Evolutionary conservation across 2,888 invertebrate genomes (phyloP).

Genomic region (Drosophila anomelani): DNA sequence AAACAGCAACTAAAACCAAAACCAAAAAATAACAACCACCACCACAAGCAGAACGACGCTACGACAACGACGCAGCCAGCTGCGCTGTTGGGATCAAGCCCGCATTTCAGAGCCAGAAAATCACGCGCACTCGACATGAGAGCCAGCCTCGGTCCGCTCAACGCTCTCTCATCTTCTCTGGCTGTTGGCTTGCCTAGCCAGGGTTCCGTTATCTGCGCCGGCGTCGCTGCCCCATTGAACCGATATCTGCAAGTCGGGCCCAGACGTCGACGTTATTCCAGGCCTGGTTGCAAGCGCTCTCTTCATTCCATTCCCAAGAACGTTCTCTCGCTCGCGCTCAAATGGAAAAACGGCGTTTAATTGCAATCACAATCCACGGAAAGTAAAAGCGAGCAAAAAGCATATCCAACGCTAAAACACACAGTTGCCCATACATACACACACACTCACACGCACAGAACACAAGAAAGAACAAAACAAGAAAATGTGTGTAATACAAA

Average conservation of each 20-base stretch:
- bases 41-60: conserved; percentile 61
- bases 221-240: conserved; percentile 44
- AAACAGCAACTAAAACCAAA: conserved; percentile 83
- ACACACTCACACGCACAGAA: conserved; percentile 25
- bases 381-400: conserved; percentile 77
- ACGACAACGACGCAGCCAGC: conserved; percentile 59
- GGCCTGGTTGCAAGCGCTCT: conserved; percentile 48
- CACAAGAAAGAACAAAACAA: conserved; percentile 29
- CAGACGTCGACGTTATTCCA: conserved; percentile 39
- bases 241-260: conserved; percentile 33
- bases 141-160: conserved; percentile 23
- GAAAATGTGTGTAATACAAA: conserved; percentile 70
- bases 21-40: conserved; percentile 82
- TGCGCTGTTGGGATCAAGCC: conserved; percentile 74
- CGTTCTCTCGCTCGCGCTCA: conserved; percentile 52
- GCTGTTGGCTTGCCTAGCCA: conserved; percentile 11
- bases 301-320: conserved; percentile 22
- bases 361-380: conserved; percentile 68
- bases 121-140: conserved; percentile 76
- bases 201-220: conserved; percentile 71
- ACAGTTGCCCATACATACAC: conserved; percentile 26
- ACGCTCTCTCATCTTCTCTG: conserved; percentile 41
- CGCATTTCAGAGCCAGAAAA: conserved; percentile 79
- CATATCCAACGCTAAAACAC: conserved; percentile 34
- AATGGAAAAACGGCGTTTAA: conserved; percentile 79